Evolutionary conservation across 2,113 vertebrate genomes (phyloP), one percentile per base, ranked within the genome.

Genomic region (Microcebus murinus): DNA sequence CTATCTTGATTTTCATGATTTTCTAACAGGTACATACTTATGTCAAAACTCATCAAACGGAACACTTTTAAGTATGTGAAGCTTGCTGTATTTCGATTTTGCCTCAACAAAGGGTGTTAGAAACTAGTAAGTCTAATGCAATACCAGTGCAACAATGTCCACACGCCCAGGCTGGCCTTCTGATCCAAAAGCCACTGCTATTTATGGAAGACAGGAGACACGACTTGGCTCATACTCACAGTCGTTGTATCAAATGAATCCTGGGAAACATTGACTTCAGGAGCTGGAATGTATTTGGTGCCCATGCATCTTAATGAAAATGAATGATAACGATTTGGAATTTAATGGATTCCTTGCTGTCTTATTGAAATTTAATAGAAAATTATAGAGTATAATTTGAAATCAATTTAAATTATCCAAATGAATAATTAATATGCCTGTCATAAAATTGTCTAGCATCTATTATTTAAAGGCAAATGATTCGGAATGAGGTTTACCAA

Each of bases 381-480:
- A 98, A 98, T 97, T 94, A 98, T 98, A 98, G 87, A 98, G 96
- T 96, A 83, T 98, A 97, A 98, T 97, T 98, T 98, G 82, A 87
- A 98, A 98, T 98, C 98, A 98, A 98, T 98, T 97, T 97, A 98
- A 98, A 98, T 98, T 97, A 98, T 98, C 97, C 83, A 97, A 97
- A 97, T 98, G 96, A 98, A 98, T 98, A 98, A 98, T 98, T 98
- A 98, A 98, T 98, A 94, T 95, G 93, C 74, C 96, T 97, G 50
- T 94, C 97, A 96, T 20, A 2, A 97, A 98, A 92, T 89, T 55
- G 34, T 95, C 96, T 90, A 39, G 76, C 92, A 97, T 98, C 96
- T 95, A 48, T 98, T 98, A 98, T 98, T 98, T 84, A 98, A 95
- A 84, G 94, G 36, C 55, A 93, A 93, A 90, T 95, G 74, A 89